Evolutionary conservation across 2,113 vertebrate genomes (phyloP).

Genomic region (Nerophis ophidion): DNA sequence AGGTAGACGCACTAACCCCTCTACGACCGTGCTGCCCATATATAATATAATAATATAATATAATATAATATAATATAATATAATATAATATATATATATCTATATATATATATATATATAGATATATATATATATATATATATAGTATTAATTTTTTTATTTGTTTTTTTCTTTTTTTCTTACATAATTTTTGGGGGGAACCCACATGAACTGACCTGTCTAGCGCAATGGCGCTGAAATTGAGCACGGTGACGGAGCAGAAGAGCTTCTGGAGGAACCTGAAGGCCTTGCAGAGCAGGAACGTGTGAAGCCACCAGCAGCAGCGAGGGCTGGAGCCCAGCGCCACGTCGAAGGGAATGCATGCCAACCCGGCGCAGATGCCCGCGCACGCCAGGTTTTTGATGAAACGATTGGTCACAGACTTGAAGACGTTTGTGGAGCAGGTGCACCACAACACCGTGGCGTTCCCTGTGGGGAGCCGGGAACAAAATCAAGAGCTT

Average conservation of each 20-base stretch:
- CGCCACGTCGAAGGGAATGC: slow-evolving; percentile 92
- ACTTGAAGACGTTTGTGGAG: slow-evolving; percentile 87
- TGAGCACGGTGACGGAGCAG: slow-evolving; percentile 92
- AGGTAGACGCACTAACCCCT: no score
- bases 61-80: no score
- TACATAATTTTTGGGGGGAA: not conserved
- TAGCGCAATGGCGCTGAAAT: slow-evolving; percentile 81
- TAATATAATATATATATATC: no score
- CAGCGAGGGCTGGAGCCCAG: slow-evolving; percentile 87
- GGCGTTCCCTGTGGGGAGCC: slow-evolving; percentile 77
- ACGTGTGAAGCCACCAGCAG: slow-evolving; percentile 89
- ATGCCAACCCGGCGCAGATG: slow-evolving; percentile 88
- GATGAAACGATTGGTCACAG: slow-evolving; percentile 92
- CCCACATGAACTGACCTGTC: slow-evolving; percentile 61
- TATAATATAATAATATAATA: no score
- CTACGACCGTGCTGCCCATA: no score
- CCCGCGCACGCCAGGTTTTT: slow-evolving; percentile 93
- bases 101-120: no score
- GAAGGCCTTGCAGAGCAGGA: slow-evolving; percentile 86
- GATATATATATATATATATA: no score
- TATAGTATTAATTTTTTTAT: no score
- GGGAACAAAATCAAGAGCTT: not conserved
- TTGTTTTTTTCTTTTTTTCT: no score
- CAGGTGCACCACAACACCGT: slow-evolving; percentile 93
- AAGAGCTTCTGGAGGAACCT: slow-evolving; percentile 97